Conservation (phyloP, 2,797 vertebrate species). For the Liasis olivaceus region DNA sequence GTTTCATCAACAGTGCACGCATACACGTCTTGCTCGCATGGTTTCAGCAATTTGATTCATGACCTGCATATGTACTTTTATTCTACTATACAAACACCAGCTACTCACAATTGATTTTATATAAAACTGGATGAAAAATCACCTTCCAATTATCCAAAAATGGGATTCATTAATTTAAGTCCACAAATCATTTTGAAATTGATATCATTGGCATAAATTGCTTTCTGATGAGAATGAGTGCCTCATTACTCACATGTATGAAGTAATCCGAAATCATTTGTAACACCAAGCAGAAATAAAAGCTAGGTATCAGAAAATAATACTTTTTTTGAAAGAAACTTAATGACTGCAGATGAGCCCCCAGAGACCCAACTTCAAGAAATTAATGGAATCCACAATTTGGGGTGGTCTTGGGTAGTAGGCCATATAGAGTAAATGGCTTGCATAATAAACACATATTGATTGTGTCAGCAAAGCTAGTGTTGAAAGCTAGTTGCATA, state of each 20-base stretch:
- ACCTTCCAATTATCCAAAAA: conserved; percentile 31
- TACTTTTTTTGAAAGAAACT: neutral
- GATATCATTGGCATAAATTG: conserved; percentile 23
- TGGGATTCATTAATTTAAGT: conserved; percentile 37
- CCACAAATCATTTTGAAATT: conserved; percentile 32
- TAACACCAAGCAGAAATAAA: conserved; percentile 21
- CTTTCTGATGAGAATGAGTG: conserved; percentile 26
- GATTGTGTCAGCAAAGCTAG: neutral
- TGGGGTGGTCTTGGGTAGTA: neutral
- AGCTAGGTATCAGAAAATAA: neutral
- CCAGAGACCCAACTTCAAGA: neutral
- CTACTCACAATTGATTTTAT: conserved; percentile 19
- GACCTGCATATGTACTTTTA: neutral
- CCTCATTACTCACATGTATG: conserved; percentile 28
- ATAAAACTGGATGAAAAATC: conserved; percentile 38
- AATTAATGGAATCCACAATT: neutral
- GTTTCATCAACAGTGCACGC: neutral
- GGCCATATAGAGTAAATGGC: neutral
- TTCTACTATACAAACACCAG: conserved; percentile 16
- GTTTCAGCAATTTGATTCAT: conserved; percentile 1
- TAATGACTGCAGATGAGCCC: neutral
- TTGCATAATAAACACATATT: neutral
- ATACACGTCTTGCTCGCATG: neutral
- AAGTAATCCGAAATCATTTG: conserved; percentile 23
- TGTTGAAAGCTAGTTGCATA: neutral